These are phyloP conservation scores for Beroe forskalii DNA, from an alignment of 37 sponge, comb jelly and placozoan genomes.

Conservation along the genomic window DNA sequence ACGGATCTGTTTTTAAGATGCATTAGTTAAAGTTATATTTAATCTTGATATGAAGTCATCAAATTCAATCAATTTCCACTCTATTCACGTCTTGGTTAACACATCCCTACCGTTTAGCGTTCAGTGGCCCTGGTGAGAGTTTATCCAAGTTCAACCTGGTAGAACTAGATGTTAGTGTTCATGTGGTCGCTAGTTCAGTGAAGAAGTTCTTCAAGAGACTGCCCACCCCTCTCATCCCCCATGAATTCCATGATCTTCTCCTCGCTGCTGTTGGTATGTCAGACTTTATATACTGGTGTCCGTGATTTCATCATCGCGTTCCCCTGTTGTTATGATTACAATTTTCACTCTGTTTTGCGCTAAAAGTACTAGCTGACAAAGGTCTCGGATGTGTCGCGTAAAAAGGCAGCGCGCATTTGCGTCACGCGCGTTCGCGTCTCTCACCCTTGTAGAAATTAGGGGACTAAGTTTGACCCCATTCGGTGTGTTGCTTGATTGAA, in stretches of 20 bases:
- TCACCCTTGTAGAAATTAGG: neutral
- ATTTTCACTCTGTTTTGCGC: neutral
- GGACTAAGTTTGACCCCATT: neutral
- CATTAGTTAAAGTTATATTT: no score
- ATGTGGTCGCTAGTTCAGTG: conserved; percentile 20
- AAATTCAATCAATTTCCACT: no score
- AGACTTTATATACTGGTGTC: neutral
- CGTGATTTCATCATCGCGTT: neutral
- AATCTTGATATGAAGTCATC: no score
- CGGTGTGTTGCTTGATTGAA: neutral
- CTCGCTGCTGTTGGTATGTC: conserved; percentile 31
- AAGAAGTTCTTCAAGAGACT: conserved; percentile 57
- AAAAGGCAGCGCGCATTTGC: conserved; percentile 22
- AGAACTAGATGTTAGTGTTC: conserved; percentile 50
- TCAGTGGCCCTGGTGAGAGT: conserved; percentile 5
- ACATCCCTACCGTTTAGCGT: no score
- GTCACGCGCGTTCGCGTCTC: neutral
- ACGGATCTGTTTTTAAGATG: no score
- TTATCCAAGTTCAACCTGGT: conserved; percentile 52
- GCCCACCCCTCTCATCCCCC: conserved; percentile 28
- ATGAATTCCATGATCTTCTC: conserved; percentile 42
- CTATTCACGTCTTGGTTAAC: no score
- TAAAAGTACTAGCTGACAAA: neutral
- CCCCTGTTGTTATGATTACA: no score
- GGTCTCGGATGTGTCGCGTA: neutral